Evolutionary conservation across 2,888 invertebrate genomes (phyloP), one percentile per base, ranked within the genome.

Genomic region (Xestia c-nigrum): DNA sequence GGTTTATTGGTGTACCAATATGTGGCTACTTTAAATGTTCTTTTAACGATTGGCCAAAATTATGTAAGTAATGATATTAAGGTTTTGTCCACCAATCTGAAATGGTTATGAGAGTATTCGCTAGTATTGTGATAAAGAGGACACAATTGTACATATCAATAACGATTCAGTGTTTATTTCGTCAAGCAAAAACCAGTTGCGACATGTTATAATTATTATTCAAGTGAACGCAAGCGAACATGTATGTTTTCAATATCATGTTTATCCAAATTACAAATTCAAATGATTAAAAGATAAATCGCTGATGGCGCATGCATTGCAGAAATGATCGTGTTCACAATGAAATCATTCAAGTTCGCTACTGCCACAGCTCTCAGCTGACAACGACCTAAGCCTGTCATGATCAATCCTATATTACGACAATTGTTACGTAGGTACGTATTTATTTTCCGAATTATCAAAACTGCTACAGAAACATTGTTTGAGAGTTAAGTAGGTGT

Each of bases 271-370:
- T 12, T 16, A 47, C 12, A n/a, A 52, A 24, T 38, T 43, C n/a
- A 38, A 59, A 52, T 46, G 3, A 66, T 24, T 24, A 19, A 70
- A 47, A 65, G 61, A 69, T 55, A 86, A 85, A 80, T 83, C 91
- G 92, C 90, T 85, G 12, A 47, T 40, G 87, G 83, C 90, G 88
- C 83, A 73, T 88, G 65, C 70, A 86, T 90, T 89, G 87, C 74
- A 72, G 71, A 85, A 76, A 82, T 67, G 69, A 72, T 73, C 77
- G 55, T 74, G 85, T 85, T 87, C 76, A 87, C 85, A 88, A 87
- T 86, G 78, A 79, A 89, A 89, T 89, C 86, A 89, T 91, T 92
- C 92, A 93, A 93, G 93, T 93, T 93, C 93, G 91, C 80, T 77
- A 81, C 81, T 83, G 87, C 84, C 79, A 85, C 79, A 71, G 81